A percentile compares a stretch with the other conserved stretches of the same genome.
These are phyloP conservation scores for Oreochromis niloticus DNA, from an alignment of 2,113 vertebrate species.

Conservation along the genomic window DNA sequence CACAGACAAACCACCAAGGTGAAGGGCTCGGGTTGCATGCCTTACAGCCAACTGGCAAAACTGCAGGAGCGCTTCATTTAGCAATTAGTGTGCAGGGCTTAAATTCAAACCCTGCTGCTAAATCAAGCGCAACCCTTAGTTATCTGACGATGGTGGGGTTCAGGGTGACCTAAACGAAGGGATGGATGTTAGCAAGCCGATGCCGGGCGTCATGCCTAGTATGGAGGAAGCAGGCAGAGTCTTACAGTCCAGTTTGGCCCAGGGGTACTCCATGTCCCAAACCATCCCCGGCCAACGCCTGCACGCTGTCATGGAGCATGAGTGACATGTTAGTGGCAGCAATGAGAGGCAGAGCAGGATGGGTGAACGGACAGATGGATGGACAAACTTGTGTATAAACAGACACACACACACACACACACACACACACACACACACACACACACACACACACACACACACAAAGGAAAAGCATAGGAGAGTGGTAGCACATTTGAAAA, in stretches of 20 bases:
- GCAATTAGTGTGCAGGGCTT: constrained; percentile 4
- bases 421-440: neutral
- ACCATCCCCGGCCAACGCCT: constrained; percentile 70
- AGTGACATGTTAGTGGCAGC: constrained; percentile 75
- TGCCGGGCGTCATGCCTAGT: constrained; percentile 52
- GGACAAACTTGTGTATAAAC: neutral
- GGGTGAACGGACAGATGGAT: constrained; percentile 1
- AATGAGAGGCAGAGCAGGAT: constrained; percentile 48
- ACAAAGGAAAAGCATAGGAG: neutral
- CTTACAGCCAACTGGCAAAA: neutral
- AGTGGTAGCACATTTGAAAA: constrained; percentile 7
- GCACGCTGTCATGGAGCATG: constrained; percentile 63
- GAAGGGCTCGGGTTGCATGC: neutral
- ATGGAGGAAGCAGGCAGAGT: constrained; percentile 49
- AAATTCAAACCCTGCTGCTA: neutral
- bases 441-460: neutral
- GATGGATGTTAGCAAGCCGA: constrained; percentile 10
- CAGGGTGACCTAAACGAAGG: constrained; percentile 8
- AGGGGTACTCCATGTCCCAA: constrained; percentile 68
- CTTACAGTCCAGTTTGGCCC: constrained; percentile 68
- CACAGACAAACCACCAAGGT: neutral
- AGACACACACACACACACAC: neutral
- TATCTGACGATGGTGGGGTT: neutral
- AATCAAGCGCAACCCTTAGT: neutral
- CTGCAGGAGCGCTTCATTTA: neutral